phyloP scores from a whole-genome alignment of 1,140 invertebrate species.

The Caenorhabditis brenneri region DNA sequence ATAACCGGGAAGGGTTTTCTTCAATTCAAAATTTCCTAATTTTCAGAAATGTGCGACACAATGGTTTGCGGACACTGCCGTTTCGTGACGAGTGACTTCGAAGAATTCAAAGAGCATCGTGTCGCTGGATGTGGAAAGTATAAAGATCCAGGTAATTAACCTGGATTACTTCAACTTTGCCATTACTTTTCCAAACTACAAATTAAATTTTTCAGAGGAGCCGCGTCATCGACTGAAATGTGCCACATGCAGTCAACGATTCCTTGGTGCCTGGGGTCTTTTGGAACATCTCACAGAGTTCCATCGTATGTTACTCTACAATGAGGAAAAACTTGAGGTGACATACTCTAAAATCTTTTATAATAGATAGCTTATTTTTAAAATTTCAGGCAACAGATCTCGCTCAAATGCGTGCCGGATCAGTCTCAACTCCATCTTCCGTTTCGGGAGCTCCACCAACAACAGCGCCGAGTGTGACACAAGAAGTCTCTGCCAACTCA shows the following conservation, averaged over 20 bases:
- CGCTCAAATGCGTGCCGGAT: background rate
- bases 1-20: background rate
- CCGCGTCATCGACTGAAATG: constrained; percentile 38
- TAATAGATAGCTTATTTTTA: background rate
- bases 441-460: background rate
- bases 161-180: background rate
- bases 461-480: background rate
- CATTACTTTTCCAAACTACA: background rate
- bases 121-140: constrained; percentile 30
- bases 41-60: constrained; percentile 52
- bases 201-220: constrained; percentile 27
- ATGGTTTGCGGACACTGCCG: constrained; percentile 50
- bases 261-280: constrained; percentile 45
- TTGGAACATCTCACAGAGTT: constrained; percentile 52
- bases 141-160: background rate
- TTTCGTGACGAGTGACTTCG: constrained; percentile 50
- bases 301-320: constrained; percentile 50
- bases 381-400: background rate
- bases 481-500: background rate
- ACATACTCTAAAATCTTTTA: background rate
- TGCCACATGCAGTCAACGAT: constrained; percentile 48
- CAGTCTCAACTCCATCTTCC: background rate
- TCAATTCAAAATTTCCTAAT: background rate
- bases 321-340: constrained; percentile 31
- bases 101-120: constrained; percentile 50